Base-by-base conservation (phyloP, 2,113 vertebrate genomes). In the Jaculus jaculus region DNA sequence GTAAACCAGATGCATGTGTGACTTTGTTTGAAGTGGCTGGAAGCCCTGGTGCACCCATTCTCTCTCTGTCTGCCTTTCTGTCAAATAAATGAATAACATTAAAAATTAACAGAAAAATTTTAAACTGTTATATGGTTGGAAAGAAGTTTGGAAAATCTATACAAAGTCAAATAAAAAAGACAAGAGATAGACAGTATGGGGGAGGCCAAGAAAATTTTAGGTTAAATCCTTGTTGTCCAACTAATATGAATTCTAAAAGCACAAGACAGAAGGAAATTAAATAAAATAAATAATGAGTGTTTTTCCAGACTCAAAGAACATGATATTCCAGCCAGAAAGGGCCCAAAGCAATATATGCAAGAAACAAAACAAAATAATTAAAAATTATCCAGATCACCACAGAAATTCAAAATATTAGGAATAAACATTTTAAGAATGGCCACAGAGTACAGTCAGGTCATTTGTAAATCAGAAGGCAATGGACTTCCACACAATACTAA, bases 101-200 rank as follows among this genome's bases (percentile, higher is more conserved):
- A 47, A n/a, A 91, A 89, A 90, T 66, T 18, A 66, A 74, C 1
- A 78, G 12, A 69, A 85, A 66, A 72, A 58, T 75, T 42, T 77
- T 7, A 87, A 61, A 63, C 2, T 51, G 21, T 26, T 65, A 17
- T 39, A 69, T n/a, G 13, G 58, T 2, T 32, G 66, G 11, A 12
- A 68, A 81, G n/a, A 72, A 87, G 18, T 37, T 54, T 20, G 66
- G 2, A 7, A 90, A 71, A 72, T 77, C 26, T 58, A 12, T 66
- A 13, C 16, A 83, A 85, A 24, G 2, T 96, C 37, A 87, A 77
- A 63, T 32, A 78, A 90, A 89, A 94, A 84, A 34, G n/a, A 12
- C 12, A 63, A 91, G 21, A 89, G 11, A 71, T 4, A 51, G 34
- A 75, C 2, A n/a, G 37, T 32, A 34, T 54, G 12, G 8, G 1